Base-by-base conservation (phyloP, 2,888 invertebrate species). In the Cephalotes varians region DNA sequence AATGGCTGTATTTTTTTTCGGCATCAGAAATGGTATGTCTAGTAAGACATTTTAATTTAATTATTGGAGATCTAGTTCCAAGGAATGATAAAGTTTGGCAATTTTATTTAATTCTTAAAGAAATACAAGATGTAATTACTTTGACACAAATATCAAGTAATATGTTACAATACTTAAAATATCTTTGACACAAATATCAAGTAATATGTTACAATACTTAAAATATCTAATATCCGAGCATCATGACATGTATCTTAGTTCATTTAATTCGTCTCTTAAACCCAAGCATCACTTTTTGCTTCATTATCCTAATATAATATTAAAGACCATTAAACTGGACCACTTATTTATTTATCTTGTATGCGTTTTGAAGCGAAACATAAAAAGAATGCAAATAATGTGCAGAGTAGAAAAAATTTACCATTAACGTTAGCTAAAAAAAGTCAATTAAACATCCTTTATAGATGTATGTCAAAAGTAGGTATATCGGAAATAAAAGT, bases 391-490 rank as follows among this genome's bases (percentile, higher is more conserved):
- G 25, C 64, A 28, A 44, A 1, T 28, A 44, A 65, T 65, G 64
- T 65, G 10, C 62, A 40, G 25, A 65, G 18, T 44, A 65, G 28
- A 25, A 64, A 9, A 44, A 65, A 65, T 44, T 28, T 65, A 28
- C n/a, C 64, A 18, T 44, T 65, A 44, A 65, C 64, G 18, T 65
- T 65, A 44, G 64, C 25, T 25, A 44, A 65, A 44, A 65, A 65
- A n/a, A 65, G 44, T 7, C 7, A 37, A 37, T 44, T 65, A 44
- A 12, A 44, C 0, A 44, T 65, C 28, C 7, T 44, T 15, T 12
- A 28, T 18, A 44, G 64, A 65, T 65, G 44, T 65, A 65, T 65
- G 62, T 62, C 62, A 37, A 62, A 62, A 58, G 37, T 62, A 62
- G 62, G 37, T 62, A 34, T 62, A 21, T 62, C 62, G 15, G 37